A percentile compares a stretch with the other conserved stretches of the same genome.
These are phyloP conservation scores for Diprion similis DNA, from an alignment of 1,140 invertebrate species.

Conservation along the genomic window DNA sequence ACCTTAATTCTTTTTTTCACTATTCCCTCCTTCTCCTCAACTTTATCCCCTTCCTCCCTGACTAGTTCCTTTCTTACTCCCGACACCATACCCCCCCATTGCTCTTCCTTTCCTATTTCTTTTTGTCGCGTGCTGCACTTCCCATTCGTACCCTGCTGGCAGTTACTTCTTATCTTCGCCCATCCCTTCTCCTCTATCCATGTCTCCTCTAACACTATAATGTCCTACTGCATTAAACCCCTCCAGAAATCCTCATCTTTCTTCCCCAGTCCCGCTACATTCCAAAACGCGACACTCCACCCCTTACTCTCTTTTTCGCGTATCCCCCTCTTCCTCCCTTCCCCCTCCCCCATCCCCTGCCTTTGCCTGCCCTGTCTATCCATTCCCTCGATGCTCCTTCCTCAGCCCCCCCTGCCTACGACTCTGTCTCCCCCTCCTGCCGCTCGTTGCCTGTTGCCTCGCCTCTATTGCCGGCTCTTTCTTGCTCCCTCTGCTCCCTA, in stretches of 20 bases:
- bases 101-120: constrained; percentile 29
- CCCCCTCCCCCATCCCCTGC: neutral
- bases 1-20: neutral
- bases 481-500: constrained; percentile 20
- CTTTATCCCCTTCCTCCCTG: neutral
- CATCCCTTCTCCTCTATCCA: constrained; percentile 27
- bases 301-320: neutral
- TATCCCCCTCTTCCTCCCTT: neutral
- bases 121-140: constrained; percentile 20
- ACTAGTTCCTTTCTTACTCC: constrained; percentile 27
- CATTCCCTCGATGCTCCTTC: neutral
- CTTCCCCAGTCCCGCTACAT: constrained; percentile 21
- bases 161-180: constrained; percentile 16
- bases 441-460: constrained; percentile 1
- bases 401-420: neutral
- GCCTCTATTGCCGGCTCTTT: neutral
- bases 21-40: constrained; percentile 13
- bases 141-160: constrained; percentile 25
- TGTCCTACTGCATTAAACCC: constrained; percentile 21
- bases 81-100: constrained; percentile 28
- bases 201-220: constrained; percentile 29
- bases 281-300: constrained; percentile 19
- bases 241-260: constrained; percentile 28
- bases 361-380: constrained; percentile 11
- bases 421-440: neutral